Percentiles rank a stretch among this genome's conserved stretches.
These are phyloP conservation scores for Nestor notabilis DNA, from an alignment of 2,113 vertebrate genomes.

Conservation along the genomic window DNA sequence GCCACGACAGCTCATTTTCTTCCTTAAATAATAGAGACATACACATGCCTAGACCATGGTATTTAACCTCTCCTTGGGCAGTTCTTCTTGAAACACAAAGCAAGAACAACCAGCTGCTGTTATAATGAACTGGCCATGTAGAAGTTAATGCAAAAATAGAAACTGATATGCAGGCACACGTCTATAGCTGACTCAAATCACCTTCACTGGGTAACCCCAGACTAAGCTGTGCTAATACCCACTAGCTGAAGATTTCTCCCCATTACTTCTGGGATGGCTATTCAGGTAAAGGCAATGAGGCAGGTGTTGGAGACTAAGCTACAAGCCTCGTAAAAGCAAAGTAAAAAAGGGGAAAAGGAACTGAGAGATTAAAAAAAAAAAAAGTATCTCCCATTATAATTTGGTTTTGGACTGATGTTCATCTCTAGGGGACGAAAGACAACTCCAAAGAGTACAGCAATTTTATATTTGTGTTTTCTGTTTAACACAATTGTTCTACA, in stretches of 20 bases:
- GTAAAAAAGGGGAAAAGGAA: neutral
- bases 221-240: neutral
- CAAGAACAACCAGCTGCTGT: neutral
- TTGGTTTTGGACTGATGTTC: neutral
- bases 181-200: neutral
- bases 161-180: neutral
- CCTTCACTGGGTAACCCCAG: neutral
- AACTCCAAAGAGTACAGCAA: neutral
- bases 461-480: neutral
- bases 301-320: neutral
- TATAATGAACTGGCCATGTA: neutral
- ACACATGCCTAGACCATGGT: neutral
- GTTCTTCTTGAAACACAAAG: neutral
- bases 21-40: neutral
- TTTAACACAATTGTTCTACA: neutral
- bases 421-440: neutral
- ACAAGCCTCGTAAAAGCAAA: neutral
- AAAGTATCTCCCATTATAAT: neutral
- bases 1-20: neutral
- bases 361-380: neutral
- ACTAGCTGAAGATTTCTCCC: neutral
- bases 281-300: neutral
- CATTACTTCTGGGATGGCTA: neutral
- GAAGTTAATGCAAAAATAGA: neutral
- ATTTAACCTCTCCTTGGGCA: neutral